Evolutionary conservation across 2,797 vertebrate genomes (phyloP).

Genomic region (Poecile montanus): DNA sequence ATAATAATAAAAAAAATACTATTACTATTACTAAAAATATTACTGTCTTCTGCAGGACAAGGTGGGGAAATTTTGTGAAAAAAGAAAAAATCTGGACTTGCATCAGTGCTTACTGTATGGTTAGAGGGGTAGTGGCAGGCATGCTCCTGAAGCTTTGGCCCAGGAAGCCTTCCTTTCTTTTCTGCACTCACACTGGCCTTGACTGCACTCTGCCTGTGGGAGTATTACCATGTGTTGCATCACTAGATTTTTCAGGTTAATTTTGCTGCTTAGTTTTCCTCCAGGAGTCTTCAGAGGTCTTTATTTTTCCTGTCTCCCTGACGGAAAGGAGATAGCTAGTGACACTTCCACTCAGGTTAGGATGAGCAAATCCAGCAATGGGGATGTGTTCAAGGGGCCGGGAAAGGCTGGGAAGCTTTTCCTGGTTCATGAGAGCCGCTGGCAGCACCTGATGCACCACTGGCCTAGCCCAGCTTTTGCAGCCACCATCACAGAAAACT

Average conservation of each 20-base stretch:
- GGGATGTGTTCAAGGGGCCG: rapidly evolving
- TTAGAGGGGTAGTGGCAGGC: background rate
- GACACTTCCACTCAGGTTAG: background rate
- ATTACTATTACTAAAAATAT: background rate
- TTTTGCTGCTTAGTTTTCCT: background rate
- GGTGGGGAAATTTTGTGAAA: background rate
- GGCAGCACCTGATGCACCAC: rapidly evolving
- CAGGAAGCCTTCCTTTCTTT: background rate
- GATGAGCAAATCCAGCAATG: background rate
- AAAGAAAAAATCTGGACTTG: background rate
- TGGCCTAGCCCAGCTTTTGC: background rate
- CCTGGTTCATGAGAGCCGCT: background rate
- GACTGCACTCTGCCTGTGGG: background rate
- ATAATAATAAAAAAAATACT: background rate
- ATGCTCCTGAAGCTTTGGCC: background rate
- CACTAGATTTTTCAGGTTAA: background rate
- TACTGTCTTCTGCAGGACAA: background rate
- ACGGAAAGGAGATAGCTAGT: background rate
- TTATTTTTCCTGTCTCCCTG: background rate
- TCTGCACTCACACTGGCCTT: background rate
- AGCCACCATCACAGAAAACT: background rate
- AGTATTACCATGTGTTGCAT: background rate
- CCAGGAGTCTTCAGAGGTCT: background rate
- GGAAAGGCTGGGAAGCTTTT: background rate
- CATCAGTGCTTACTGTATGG: background rate